Percentiles rank a stretch among this genome's conserved stretches.
Conservation (phyloP, 2,113 vertebrate genomes). For the Nibea coibor region DNA sequence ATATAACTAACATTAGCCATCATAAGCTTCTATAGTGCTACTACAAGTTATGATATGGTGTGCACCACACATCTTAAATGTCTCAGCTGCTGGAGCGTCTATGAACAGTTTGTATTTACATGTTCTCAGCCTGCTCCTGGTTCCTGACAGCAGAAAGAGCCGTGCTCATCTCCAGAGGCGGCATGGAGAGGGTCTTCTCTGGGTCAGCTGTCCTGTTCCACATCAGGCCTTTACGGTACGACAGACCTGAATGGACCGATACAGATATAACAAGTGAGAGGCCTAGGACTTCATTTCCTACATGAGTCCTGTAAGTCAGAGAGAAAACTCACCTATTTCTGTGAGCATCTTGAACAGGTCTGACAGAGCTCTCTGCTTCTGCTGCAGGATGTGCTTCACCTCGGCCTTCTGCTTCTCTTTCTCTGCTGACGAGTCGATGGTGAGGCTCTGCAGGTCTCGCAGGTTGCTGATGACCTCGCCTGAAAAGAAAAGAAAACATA, state of each 20-base stretch:
- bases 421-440: constrained; percentile 84
- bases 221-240: constrained; percentile 91
- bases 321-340: constrained; percentile 70
- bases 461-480: constrained; percentile 90
- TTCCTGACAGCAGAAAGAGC: constrained; percentile 80
- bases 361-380: constrained; percentile 94
- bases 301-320: not conserved
- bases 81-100: not conserved
- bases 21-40: too few species aligned
- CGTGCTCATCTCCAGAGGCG: constrained; percentile 87
- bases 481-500: constrained; percentile 58
- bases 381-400: constrained; percentile 95
- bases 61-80: not conserved
- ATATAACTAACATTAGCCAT: too few species aligned
- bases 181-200: constrained; percentile 86
- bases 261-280: not conserved
- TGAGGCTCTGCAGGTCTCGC: constrained; percentile 88
- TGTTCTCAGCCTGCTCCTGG: constrained; percentile 76
- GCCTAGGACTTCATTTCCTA: too few species aligned
- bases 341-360: constrained; percentile 95
- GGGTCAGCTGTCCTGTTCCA: constrained; percentile 86
- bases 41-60: too few species aligned
- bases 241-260: constrained; percentile 86
- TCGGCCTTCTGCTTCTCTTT: constrained; percentile 93
- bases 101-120: constrained; percentile 72